These are phyloP conservation scores for Drosophila atripex DNA, from an alignment of 2,888 invertebrate species.

Conservation along the genomic window DNA sequence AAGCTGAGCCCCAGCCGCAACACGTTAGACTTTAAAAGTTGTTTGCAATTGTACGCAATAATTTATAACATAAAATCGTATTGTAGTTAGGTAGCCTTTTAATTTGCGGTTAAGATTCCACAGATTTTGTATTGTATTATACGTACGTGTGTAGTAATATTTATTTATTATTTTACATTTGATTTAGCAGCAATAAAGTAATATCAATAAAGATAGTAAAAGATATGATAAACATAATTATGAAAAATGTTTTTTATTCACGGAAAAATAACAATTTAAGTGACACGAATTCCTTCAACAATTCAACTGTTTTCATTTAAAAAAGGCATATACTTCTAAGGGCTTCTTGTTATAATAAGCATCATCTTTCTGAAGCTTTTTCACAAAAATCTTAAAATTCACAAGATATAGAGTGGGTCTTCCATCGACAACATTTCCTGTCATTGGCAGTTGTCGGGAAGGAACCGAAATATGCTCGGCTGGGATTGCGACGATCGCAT, in stretches of 20 bases:
- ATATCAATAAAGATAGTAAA: slow-evolving; percentile 62
- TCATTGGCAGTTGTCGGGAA: slow-evolving; percentile 37
- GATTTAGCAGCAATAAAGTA: slow-evolving; percentile 72
- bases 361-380: background rate
- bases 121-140: slow-evolving; percentile 41
- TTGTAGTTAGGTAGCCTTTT: slow-evolving; percentile 16
- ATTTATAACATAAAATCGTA: slow-evolving; percentile 17
- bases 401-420: background rate
- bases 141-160: slow-evolving; percentile 55
- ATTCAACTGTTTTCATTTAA: too few relatives aligned
- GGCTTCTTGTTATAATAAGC: background rate
- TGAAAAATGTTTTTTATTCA: background rate
- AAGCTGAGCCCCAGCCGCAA: slow-evolving; percentile 40
- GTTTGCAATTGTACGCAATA: slow-evolving; percentile 51
- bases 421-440: slow-evolving; percentile 56
- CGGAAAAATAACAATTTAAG: background rate
- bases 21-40: slow-evolving; percentile 50
- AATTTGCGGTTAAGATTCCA: slow-evolving; percentile 20
- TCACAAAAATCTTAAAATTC: slow-evolving; percentile 2
- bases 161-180: slow-evolving; percentile 73
- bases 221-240: slow-evolving; percentile 10
- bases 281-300: background rate
- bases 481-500: slow-evolving; percentile 53
- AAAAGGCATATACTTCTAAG: background rate
- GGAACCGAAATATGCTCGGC: slow-evolving; percentile 51